Evolutionary conservation across 2,888 invertebrate species (phyloP), one percentile per base, ranked within the genome.

Genomic region (Argynnis bischoffii): DNA sequence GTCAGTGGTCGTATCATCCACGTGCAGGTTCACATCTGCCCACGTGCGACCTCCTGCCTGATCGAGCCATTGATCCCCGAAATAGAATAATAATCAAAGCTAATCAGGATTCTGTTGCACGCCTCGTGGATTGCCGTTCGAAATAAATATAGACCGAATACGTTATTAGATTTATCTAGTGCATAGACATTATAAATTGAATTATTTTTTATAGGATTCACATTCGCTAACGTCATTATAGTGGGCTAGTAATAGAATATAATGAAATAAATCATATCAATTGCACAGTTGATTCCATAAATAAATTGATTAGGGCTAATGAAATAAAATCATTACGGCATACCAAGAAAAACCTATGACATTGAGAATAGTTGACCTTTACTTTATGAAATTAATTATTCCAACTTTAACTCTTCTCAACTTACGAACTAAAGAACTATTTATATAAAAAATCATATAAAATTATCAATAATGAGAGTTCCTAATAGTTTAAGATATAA

Each of bases 31-130:
- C 64, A 57, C 70, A 56, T 56, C 66, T 66, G 64, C 74, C 76
- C 78, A 77, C 79, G 77, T 75, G 76, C 64, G 77, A 75, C 79
- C 77, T 76, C 75, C 67, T 64, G 65, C 69, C 50, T 66, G 54
- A 63, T 55, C 70, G 56, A 71, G 66, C 67, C 65, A 69, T 72
- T 70, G 69, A 68, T 67, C 55, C 60, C 66, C 67, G 65, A 72
- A 70, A 74, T 67, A 69, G 70, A 72, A 64, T 60, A 71, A 69
- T 70, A 71, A 74, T 72, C 63, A 69, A 48, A 21, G 56, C 60
- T 68, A 68, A 71, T 66, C 65, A 68, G 55, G 51, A 65, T 64
- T 63, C 66, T 60, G 61, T 60, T 74, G 73, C 73, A 74, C 41
- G 70, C 67, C 61, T 69, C 69, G 56, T 61, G 60, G 51, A 56